Evolutionary conservation across 2,888 invertebrate genomes (phyloP).

Genomic region (Thymelicus sylvestris): DNA sequence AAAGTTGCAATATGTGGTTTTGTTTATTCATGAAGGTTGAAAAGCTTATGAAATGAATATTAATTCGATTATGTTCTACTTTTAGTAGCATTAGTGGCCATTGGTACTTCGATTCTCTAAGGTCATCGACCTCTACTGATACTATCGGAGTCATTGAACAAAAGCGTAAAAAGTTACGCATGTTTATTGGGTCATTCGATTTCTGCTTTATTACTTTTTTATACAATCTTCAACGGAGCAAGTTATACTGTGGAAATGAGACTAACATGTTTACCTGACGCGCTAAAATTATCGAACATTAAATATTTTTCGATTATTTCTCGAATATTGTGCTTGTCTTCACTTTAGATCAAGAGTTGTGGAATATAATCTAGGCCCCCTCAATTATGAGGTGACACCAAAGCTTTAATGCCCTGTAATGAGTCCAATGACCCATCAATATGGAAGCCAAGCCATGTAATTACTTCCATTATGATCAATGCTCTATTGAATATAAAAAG

Average conservation of each 20-base stretch:
- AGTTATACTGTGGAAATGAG: slow-evolving; percentile 12
- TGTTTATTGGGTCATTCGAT: slow-evolving; percentile 28
- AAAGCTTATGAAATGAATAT: slow-evolving; percentile 1
- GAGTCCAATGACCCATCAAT: too few species aligned
- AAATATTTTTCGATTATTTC: background rate
- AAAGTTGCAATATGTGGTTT: background rate
- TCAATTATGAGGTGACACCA: too few species aligned
- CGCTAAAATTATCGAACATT: background rate
- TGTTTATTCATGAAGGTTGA: slow-evolving; percentile 1
- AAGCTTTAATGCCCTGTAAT: too few species aligned
- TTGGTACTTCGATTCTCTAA: background rate
- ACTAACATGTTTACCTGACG: background rate
- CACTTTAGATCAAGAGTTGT: too few species aligned
- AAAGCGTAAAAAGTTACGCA: slow-evolving; percentile 19
- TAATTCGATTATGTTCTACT: slow-evolving; percentile 6
- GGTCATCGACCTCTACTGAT: slow-evolving; percentile 16
- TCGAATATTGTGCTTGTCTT: too few species aligned
- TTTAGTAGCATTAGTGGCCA: background rate
- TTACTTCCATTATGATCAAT: too few species aligned
- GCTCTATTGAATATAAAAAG: too few species aligned
- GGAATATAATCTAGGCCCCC: too few species aligned
- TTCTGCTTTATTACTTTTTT: slow-evolving; percentile 22
- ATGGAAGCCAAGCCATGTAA: too few species aligned
- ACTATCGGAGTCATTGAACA: slow-evolving; percentile 14
- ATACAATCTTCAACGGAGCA: slow-evolving; percentile 16